Percentiles rank a stretch among this genome's conserved stretches.
These are phyloP conservation scores for Drosophila demipolita DNA, from an alignment of 2,888 invertebrate genomes.

Conservation along the genomic window DNA sequence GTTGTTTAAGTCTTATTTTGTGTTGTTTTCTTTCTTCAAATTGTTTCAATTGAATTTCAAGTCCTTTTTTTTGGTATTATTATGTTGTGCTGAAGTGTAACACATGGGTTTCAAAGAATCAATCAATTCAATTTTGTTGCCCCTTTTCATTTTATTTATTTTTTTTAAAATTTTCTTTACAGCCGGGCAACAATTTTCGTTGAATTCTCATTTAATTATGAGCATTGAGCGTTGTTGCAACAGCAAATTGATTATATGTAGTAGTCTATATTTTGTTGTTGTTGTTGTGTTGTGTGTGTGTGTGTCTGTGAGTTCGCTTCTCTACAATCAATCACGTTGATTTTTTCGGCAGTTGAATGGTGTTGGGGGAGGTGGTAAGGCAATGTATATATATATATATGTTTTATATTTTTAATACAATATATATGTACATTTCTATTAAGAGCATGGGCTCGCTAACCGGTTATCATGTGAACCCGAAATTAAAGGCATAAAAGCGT, in stretches of 20 bases:
- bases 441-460: constrained; percentile 20
- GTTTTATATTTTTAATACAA: neutral
- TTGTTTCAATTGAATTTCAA: constrained; percentile 28
- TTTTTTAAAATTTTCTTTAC: neutral
- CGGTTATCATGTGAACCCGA: constrained; percentile 51
- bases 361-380: neutral
- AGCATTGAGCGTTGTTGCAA: constrained; percentile 26
- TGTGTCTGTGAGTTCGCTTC: neutral
- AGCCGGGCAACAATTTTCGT: constrained; percentile 12
- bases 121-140: constrained; percentile 58
- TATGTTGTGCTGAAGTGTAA: constrained; percentile 1
- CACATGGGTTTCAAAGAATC: constrained; percentile 42
- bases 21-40: neutral
- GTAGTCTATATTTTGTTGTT: neutral
- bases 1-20: neutral
- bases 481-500: constrained; percentile 41
- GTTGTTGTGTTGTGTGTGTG: neutral
- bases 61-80: neutral
- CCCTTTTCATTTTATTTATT: constrained; percentile 11
- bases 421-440: neutral
- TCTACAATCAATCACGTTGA: constrained; percentile 59
- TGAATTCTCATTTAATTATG: constrained; percentile 67
- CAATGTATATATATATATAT: neutral
- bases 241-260: constrained; percentile 62
- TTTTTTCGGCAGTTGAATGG: neutral